These are phyloP conservation scores for Drosophila kanapiae DNA, from an alignment of 1,140 invertebrate species.

Conservation along the genomic window DNA sequence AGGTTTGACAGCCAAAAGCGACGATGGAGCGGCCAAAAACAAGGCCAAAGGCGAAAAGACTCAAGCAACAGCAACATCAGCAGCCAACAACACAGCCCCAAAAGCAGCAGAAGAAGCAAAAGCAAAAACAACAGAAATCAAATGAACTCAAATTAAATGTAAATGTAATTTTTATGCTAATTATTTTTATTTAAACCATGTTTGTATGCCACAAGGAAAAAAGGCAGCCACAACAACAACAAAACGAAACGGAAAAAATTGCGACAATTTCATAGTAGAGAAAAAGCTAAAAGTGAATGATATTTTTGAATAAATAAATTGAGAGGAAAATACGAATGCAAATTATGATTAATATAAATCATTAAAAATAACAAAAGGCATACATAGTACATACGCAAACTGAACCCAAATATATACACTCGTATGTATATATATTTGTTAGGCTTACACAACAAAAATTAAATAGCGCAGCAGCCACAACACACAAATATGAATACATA, in stretches of 20 bases:
- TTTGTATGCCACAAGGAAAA: constrained; percentile 44
- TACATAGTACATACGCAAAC: constrained; percentile 56
- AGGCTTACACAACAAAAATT: constrained; percentile 63
- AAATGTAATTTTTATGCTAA: constrained; percentile 85
- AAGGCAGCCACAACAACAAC: constrained; percentile 29
- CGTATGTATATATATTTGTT: constrained; percentile 56
- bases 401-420: constrained; percentile 45
- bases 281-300: constrained; percentile 56
- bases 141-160: constrained; percentile 85
- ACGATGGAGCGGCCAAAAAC: constrained; percentile 59
- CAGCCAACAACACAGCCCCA: constrained; percentile 54
- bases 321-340: constrained; percentile 66
- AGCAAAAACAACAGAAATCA: constrained; percentile 81
- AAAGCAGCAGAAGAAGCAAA: constrained; percentile 62
- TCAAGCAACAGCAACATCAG: constrained; percentile 49
- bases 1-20: constrained; percentile 86
- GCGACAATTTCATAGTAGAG: constrained; percentile 35
- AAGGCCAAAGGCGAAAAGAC: constrained; percentile 63
- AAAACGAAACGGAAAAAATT: constrained; percentile 2
- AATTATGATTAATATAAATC: constrained; percentile 50
- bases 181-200: constrained; percentile 83
- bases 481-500: constrained; percentile 39
- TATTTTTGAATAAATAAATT: constrained; percentile 80
- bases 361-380: constrained; percentile 57
- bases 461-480: constrained; percentile 72